Conservation (phyloP, 1,140 invertebrate genomes). For the Ptiloglossa arizonensis region DNA sequence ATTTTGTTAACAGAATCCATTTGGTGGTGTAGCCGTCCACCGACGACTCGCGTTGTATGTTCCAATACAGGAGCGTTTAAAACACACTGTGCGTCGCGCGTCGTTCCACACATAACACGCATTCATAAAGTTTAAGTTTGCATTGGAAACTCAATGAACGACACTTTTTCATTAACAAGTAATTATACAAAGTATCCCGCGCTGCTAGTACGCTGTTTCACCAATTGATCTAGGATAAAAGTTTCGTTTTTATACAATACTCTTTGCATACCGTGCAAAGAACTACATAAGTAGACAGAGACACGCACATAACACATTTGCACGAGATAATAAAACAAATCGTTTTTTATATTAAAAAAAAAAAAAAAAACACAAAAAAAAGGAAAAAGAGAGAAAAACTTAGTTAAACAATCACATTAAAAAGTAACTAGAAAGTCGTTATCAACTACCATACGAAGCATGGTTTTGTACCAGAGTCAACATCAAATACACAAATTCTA, state of each 20-base stretch:
- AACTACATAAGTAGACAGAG: slow-evolving; percentile 23
- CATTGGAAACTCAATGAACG: slow-evolving; percentile 48
- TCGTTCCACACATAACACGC: slow-evolving; percentile 32
- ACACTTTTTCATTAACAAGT: slow-evolving; percentile 38
- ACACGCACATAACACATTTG: slow-evolving; percentile 37
- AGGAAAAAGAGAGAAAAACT: too few relatives aligned
- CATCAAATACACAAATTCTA: slow-evolving; percentile 35
- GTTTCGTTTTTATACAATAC: slow-evolving; percentile 50
- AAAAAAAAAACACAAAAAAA: too few relatives aligned
- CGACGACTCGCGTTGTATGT: slow-evolving; percentile 28
- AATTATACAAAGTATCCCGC: slow-evolving; percentile 55
- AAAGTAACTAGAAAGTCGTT: slow-evolving; percentile 16
- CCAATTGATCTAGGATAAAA: slow-evolving; percentile 39
- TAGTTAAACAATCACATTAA: slow-evolving; percentile 6
- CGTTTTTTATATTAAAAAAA: slow-evolving; percentile 1
- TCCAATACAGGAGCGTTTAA: slow-evolving; percentile 67
- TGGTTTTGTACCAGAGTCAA: slow-evolving; percentile 53
- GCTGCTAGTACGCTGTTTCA: not conserved
- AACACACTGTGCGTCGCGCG: slow-evolving; percentile 66
- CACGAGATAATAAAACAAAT: slow-evolving; percentile 23
- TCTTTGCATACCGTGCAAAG: slow-evolving; percentile 30
- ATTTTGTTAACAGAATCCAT: slow-evolving; percentile 32
- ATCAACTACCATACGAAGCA: slow-evolving; percentile 22
- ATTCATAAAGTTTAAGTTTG: slow-evolving; percentile 31
- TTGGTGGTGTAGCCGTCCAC: slow-evolving; percentile 2